Conservation (phyloP, 2,888 invertebrate genomes). For the Drosophila austrosaltans region DNA sequence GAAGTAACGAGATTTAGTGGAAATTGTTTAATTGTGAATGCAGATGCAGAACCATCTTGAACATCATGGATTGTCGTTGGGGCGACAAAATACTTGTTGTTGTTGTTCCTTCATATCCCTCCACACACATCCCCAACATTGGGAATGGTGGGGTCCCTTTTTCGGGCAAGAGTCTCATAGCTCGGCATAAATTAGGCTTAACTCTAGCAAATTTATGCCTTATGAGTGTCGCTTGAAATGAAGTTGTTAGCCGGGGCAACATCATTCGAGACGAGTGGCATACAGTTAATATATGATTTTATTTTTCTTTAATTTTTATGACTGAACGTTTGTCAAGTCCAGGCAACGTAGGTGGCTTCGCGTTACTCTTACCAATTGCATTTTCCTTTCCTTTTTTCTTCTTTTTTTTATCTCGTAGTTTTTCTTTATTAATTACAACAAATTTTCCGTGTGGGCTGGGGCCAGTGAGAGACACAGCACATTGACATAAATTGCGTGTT, state of each 20-base stretch:
- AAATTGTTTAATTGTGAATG: conserved; percentile 83
- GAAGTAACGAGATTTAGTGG: conserved; percentile 83
- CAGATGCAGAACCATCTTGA: conserved; percentile 64
- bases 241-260: conserved; percentile 83
- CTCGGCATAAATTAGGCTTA: conserved; percentile 82
- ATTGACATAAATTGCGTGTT: conserved; percentile 81
- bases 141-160: conserved; percentile 61
- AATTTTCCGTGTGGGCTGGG: conserved; percentile 75
- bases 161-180: conserved; percentile 20
- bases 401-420: neutral
- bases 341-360: conserved; percentile 73
- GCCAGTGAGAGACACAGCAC: conserved; percentile 59
- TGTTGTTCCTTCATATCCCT: neutral
- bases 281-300: conserved; percentile 71
- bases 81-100: conserved; percentile 76
- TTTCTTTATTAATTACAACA: conserved; percentile 71
- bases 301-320: conserved; percentile 78
- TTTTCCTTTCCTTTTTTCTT: neutral
- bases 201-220: conserved; percentile 82
- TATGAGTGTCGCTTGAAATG: conserved; percentile 81
- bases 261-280: conserved; percentile 67
- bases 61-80: conserved; percentile 25
- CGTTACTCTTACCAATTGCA: conserved; percentile 53
- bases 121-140: conserved; percentile 9
- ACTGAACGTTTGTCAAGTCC: conserved; percentile 61